Conservation (phyloP, 2,113 vertebrate species). For the Condylura cristata region DNA sequence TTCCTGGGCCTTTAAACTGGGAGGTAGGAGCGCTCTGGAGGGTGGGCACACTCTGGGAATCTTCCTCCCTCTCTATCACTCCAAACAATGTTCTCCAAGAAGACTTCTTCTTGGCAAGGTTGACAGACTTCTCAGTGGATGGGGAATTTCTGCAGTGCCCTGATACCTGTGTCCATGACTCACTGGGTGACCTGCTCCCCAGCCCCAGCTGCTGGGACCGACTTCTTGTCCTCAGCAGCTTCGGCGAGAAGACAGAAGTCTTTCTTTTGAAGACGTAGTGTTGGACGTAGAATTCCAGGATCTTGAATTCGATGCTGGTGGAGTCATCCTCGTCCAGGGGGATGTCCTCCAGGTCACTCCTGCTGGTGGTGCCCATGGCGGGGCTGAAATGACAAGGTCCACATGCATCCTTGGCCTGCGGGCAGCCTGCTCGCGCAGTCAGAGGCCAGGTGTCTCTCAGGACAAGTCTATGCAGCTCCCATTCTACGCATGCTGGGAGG, state of each 20-base stretch:
- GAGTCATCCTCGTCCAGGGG: slow-evolving; percentile 75
- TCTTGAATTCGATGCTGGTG: slow-evolving; percentile 78
- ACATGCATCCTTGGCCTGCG: rapidly evolving
- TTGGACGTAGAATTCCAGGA: slow-evolving; percentile 79
- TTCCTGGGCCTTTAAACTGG: rapidly evolving
- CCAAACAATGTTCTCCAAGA: slow-evolving; percentile 46
- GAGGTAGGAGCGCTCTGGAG: rapidly evolving
- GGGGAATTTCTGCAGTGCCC: neutral
- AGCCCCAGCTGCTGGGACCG: neutral
- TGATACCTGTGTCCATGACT: neutral
- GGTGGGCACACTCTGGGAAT: rapidly evolving
- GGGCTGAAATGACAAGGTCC: slow-evolving; percentile 69
- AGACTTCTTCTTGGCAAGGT: slow-evolving; percentile 24
- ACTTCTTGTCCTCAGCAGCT: neutral
- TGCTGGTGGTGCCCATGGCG: slow-evolving; percentile 61
- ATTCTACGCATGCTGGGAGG: neutral
- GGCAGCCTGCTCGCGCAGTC: neutral
- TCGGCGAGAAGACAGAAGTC: slow-evolving; percentile 39
- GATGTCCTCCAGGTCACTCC: slow-evolving; percentile 76
- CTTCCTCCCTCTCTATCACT: slow-evolving; percentile 11
- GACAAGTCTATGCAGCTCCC: neutral
- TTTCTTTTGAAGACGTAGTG: slow-evolving; percentile 61
- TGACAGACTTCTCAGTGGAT: slow-evolving; percentile 29
- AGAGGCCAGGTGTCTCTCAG: neutral
- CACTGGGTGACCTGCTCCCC: rapidly evolving